Evolutionary conservation across 2,888 invertebrate species (phyloP), one percentile per base, ranked within the genome.

Genomic region (Teleiodes luculella): DNA sequence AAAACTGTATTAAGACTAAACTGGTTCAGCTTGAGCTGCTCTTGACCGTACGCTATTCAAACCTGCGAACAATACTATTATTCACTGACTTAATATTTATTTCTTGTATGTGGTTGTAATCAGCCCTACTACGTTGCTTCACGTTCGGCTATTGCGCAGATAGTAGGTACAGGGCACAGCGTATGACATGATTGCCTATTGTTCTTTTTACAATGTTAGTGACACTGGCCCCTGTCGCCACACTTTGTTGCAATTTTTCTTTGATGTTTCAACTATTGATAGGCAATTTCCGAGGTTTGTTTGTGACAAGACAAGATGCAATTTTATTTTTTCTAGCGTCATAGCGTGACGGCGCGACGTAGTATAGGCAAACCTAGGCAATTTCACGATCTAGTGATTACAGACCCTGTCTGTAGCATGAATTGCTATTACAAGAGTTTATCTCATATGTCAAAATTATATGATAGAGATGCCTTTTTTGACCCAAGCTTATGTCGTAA

Each of bases 181-280:
- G 37, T 37, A 52, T 36, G 14, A 39, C 20, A 55, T 55, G 48
- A 52, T 47, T 43, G 11, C 52, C 7, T 36, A 55, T 55, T 55
- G 55, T 55, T 62, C 57, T 61, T 46, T 49, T 20, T 54, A 46
- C 53, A 48, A n/a, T n/a, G n/a, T n/a, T n/a, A 5, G 55, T 68
- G 66, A 66, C 68, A 66, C 64, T 62, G 55, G 24, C 24, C 53
- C 52, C 43, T 54, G 52, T 13, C 43, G 43, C 28, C 13, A 43
- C 3, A 8, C 43, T 28, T 28, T 43, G 24, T 28, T 28, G 13
- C 13, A 13, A 13, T 13, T 24, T 14, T 6, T 14, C 46, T 46
- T 31, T 46, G 46, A 46, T 48, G 35, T 48, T 20, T 4, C 43
- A 24, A 43, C 28, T 20, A 43, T 37, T 28, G 43, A 43, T 43